phyloP scores from a whole-genome alignment of 37 sponge, comb jelly and placozoan genomes.

The Hexactinellida sp. region DNA sequence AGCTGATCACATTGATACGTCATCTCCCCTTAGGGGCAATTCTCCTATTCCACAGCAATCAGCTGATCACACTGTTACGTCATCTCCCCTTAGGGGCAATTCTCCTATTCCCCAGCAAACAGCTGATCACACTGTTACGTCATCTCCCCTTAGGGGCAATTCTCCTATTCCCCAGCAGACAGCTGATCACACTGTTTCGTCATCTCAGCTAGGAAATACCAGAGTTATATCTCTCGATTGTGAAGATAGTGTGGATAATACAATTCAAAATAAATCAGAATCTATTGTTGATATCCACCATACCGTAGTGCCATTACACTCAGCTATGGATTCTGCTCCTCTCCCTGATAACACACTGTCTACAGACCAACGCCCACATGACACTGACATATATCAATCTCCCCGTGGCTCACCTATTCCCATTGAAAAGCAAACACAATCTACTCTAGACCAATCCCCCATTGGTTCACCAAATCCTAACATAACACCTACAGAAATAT shows the following conservation, averaged over 20 bases:
- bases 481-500: neutral
- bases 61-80: neutral
- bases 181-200: neutral
- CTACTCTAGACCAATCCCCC: neutral
- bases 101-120: neutral
- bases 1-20: neutral
- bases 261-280: neutral
- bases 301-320: neutral
- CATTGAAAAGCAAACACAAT: neutral
- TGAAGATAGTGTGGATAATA: neutral
- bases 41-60: neutral
- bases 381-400: too few species aligned
- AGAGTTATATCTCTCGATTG: neutral
- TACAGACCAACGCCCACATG: too few species aligned
- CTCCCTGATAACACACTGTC: neutral
- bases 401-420: neutral
- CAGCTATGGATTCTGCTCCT: neutral
- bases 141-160: neutral
- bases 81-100: neutral
- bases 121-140: neutral
- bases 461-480: neutral
- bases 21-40: neutral
- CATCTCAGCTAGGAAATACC: neutral
- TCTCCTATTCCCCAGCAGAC: neutral
- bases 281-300: neutral